Base-by-base conservation (phyloP, 2,888 invertebrate genomes). In the Calameuta pallipes region DNA sequence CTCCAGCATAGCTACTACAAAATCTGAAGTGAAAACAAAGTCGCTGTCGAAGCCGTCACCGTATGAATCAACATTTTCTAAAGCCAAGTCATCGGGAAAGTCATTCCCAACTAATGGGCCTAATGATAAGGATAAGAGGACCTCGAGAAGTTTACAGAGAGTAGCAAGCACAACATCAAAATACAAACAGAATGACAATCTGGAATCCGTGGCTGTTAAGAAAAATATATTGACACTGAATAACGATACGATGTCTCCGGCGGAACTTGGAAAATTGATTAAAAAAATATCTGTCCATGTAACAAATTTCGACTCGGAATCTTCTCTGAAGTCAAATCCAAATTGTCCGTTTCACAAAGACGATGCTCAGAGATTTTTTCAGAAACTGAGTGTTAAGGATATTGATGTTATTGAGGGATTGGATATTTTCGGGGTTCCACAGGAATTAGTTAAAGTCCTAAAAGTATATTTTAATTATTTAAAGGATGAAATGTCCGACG, bases 351-450 rank as follows among this genome's bases (percentile, higher is more conserved):
- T 85, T 71, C 89, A 90, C 71, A 83, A 81, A 56, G 69, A 82
- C n/a, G 78, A 85, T 78, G 76, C 78, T 41, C 70, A 81, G 23
- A 80, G 82, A 78, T 69, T 78, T 13, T 74, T 85, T 12, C 82
- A 85, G n/a, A 81, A 88, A 78, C 80, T 80, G 3, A 82, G 83
- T 12, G 69, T 81, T 1, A 80, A 81, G 31, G 81, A 79, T 37
- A 79, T 88, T 4, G 87, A 88, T 75, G 78, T 87, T 15, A 79
- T 87, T 12, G 87, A 90, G 73, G 88, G 86, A 31, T 78, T 91
- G 23, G 85, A 85, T 75, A 76, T 82, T 73, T 86, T 84, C 75
- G 86, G 86, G 75, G 82, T 90, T 31, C 89, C 90, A 0, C 79
- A 83, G 3, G 83, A 85, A 35, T 80, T 91, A 41, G 78, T 88